These are phyloP conservation scores for Caenorhabditis zanzibari DNA, from an alignment of 2,888 invertebrate genomes.

Conservation along the genomic window DNA sequence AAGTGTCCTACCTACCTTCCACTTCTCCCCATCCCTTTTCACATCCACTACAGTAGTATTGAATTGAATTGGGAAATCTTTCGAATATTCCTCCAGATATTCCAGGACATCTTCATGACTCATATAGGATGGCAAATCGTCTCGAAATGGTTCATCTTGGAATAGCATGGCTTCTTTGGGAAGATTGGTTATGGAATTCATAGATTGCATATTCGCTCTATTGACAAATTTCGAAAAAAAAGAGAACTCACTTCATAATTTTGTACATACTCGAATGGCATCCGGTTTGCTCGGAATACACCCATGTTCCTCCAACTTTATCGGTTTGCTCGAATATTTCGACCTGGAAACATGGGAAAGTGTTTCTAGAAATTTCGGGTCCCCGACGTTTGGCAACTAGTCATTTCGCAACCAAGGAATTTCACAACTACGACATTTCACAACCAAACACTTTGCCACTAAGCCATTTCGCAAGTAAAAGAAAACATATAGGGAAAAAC, in stretches of 20 bases:
- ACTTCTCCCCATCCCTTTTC: conserved; percentile 13
- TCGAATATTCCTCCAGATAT: conserved; percentile 73
- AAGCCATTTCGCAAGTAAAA: too few species aligned
- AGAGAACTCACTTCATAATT: conserved; percentile 88
- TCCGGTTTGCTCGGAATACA: conserved; percentile 83
- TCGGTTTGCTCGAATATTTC: conserved; percentile 89
- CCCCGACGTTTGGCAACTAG: too few species aligned
- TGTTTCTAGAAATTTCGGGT: not conserved
- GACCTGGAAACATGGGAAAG: conserved; percentile 40
- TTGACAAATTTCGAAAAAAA: not conserved
- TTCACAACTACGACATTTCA: too few species aligned
- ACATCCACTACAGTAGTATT: conserved; percentile 68
- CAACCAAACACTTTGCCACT: too few species aligned
- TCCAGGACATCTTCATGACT: conserved; percentile 85
- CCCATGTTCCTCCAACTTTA: conserved; percentile 93
- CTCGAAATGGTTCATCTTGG: conserved; percentile 90
- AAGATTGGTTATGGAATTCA: conserved; percentile 90
- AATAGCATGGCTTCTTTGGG: conserved; percentile 96
- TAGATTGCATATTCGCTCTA: not conserved
- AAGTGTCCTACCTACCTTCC: conserved; percentile 57
- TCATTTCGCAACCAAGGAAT: too few species aligned
- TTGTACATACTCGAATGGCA: conserved; percentile 93
- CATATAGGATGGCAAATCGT: conserved; percentile 86
- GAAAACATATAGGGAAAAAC: too few species aligned
- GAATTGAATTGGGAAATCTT: conserved; percentile 67